Evolutionary conservation across 2,113 vertebrate genomes (phyloP), one percentile per base, ranked within the genome.

Genomic region (Nansenia antarctica): DNA sequence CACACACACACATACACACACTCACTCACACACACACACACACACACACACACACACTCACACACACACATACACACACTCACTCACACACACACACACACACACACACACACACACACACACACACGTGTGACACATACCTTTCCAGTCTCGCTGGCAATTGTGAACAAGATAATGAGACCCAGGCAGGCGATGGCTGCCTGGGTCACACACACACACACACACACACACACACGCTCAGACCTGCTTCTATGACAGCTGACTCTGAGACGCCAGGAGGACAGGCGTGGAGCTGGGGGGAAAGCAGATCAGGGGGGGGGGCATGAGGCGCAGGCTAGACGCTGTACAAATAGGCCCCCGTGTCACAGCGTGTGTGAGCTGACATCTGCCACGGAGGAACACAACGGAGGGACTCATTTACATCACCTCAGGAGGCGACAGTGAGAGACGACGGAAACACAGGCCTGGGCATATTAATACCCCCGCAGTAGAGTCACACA

Each of bases 371-470:
- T 72, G 66, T 77, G 47, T 49, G n/a, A n/a, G n/a, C 27, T 57
- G 37, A n/a, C 34, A 62, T 66, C 45, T 24, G 67, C 45, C 18
- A 22, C 3, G 39, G 39, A 11, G 39, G 39, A 15, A 49, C 45
- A 49, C 7, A 22, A 22, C 45, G 15, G 6, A 49, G 18, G 6
- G 18, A n/a, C 20, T n/a, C 45, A n/a, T n/a, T 49, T 49, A 42
- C 18, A 49, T 49, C 45, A 49, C 45, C 20, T n/a, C 18, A 14
- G 6, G 45, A 49, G 11, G 45, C 9, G 45, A 49, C 45, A 49
- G 39, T 15, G 45, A 49, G 5, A 22, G 76, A 86, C 76, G 72
- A 15, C 74, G 76, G 69, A 73, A 75, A 67, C 80, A 81, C 85
- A 82, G 79, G 73, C 12, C 52, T 9, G 29, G 59, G 62, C 66